Percentiles rank a stretch among this genome's conserved stretches.
Evolutionary conservation across 2,113 vertebrate species (phyloP).

Genomic region (Tyto alba): DNA sequence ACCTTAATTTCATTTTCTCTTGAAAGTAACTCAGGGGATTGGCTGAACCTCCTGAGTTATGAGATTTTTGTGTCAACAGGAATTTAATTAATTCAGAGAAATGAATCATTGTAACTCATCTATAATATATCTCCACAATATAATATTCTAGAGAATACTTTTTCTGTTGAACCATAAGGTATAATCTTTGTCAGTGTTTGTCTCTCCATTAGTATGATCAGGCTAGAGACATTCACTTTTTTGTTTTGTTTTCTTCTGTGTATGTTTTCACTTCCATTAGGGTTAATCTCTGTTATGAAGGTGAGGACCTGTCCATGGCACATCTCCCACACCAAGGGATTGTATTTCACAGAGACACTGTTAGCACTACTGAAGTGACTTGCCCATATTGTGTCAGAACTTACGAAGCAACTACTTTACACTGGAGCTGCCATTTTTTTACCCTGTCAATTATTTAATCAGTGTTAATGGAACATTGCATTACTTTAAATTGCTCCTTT

Average conservation of each 20-base stretch:
- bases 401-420: background rate
- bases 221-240: background rate
- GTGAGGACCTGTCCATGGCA: background rate
- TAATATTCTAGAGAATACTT: background rate
- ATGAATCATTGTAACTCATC: constrained; percentile 4
- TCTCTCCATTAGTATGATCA: background rate
- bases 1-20: constrained; percentile 54
- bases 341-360: background rate
- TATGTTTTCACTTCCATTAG: background rate
- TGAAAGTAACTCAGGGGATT: constrained; percentile 8
- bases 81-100: constrained; percentile 46
- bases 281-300: background rate
- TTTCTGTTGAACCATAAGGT: background rate
- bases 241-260: background rate
- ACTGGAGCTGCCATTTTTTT: background rate
- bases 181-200: background rate
- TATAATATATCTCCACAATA: constrained; percentile 14
- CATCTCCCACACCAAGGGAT: background rate
- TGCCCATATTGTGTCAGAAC: background rate
- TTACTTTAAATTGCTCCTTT: background rate
- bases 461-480: background rate
- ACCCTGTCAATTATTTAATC: background rate
- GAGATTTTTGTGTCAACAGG: constrained; percentile 54
- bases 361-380: background rate
- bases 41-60: constrained; percentile 29